Conservation (phyloP, 2,888 invertebrate genomes). For the Athripsodes cinereus region DNA sequence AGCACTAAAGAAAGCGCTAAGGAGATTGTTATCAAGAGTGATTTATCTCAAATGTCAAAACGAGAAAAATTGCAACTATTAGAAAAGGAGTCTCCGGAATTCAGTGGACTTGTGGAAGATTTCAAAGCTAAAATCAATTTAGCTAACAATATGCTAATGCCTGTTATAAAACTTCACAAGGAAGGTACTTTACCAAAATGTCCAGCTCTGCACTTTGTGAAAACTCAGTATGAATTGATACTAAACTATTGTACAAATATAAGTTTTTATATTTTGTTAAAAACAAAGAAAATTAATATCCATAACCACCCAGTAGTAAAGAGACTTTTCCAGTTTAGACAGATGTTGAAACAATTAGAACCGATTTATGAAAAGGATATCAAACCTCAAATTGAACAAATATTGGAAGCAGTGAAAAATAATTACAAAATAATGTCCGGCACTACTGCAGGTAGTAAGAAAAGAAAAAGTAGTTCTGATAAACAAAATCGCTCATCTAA, state of each 20-base stretch:
- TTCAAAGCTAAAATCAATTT: conserved; percentile 66
- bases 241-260: conserved; percentile 83
- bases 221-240: conserved; percentile 61
- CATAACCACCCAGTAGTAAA: conserved; percentile 87
- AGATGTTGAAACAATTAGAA: conserved; percentile 68
- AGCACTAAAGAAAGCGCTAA: conserved; percentile 37
- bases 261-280: conserved; percentile 77
- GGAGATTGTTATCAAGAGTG: conserved; percentile 62
- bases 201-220: conserved; percentile 63
- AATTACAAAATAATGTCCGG: conserved; percentile 36
- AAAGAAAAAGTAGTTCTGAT: conserved; percentile 25
- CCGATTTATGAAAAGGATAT: conserved; percentile 62
- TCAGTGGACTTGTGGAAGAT: conserved; percentile 70
- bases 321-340: conserved; percentile 72
- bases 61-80: conserved; percentile 71
- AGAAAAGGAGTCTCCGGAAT: conserved; percentile 83
- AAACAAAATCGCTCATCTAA: conserved; percentile 10
- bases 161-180: conserved; percentile 59
- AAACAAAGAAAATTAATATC: conserved; percentile 64
- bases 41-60: conserved; percentile 68
- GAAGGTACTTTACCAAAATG: conserved; percentile 57
- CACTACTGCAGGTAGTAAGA: conserved; percentile 29
- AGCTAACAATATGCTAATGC: conserved; percentile 59
- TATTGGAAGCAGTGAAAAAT: conserved; percentile 51
- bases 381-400: conserved; percentile 59